Percentiles rank a stretch among this genome's conserved stretches.
phyloP scores from a whole-genome alignment of 2,797 vertebrate genomes.

The Spinibarbus caldwelli region DNA sequence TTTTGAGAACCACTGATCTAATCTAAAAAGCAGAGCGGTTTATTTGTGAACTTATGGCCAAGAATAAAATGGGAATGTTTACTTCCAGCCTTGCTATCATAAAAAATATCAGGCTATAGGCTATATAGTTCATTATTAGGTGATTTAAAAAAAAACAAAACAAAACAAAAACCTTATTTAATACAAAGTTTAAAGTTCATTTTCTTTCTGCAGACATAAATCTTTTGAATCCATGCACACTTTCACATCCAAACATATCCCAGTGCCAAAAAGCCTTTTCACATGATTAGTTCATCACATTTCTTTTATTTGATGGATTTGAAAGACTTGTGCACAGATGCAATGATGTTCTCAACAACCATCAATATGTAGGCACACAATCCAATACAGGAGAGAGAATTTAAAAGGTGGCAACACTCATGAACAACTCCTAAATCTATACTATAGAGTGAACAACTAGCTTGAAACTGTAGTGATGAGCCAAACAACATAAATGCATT shows the following conservation, averaged over 20 bases:
- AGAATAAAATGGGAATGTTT: constrained; percentile 4
- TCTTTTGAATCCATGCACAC: neutral
- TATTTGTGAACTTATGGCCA: neutral
- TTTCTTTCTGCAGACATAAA: neutral
- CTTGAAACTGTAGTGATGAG: constrained; percentile 30
- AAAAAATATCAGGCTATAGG: neutral
- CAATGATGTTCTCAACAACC: constrained; percentile 41
- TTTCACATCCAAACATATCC: neutral
- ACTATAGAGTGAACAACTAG: constrained; percentile 41
- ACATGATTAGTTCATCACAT: constrained; percentile 46
- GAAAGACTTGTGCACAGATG: constrained; percentile 44
- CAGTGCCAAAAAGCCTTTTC: constrained; percentile 24
- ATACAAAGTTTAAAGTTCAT: neutral
- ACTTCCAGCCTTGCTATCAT: neutral
- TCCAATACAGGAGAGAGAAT: constrained; percentile 29
- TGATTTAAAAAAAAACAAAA: too few relatives aligned
- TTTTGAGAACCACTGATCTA: neutral
- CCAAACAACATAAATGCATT: constrained; percentile 23
- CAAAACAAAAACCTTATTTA: neutral
- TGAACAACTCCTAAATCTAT: constrained; percentile 33
- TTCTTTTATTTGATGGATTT: constrained; percentile 61
- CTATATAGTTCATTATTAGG: neutral
- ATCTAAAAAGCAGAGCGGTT: neutral
- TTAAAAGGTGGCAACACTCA: constrained; percentile 39
- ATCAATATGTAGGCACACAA: constrained; percentile 34